These are phyloP conservation scores for Macrophya annulata DNA, from an alignment of 2,888 invertebrate species.

Conservation along the genomic window DNA sequence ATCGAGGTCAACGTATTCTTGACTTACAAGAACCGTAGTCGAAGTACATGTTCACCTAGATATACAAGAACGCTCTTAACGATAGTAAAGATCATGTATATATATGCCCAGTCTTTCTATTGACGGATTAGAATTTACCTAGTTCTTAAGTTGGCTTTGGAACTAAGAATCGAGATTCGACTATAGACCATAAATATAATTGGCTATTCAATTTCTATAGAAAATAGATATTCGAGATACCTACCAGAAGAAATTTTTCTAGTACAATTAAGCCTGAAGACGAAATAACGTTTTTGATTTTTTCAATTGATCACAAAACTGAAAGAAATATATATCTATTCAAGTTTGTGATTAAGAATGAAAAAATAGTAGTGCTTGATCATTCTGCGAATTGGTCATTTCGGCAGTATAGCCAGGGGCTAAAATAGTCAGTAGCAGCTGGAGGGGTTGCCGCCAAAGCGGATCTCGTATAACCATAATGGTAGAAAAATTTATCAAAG, in stretches of 20 bases:
- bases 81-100: conserved; percentile 14
- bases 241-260: too few species aligned
- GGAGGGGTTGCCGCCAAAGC: conserved; percentile 25
- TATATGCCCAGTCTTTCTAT: conserved; percentile 8
- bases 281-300: background rate
- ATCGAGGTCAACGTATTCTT: conserved; percentile 48
- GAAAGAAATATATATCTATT: background rate
- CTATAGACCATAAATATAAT: background rate
- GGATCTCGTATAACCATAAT: background rate
- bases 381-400: conserved; percentile 38
- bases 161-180: background rate
- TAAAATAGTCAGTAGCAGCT: background rate
- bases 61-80: background rate
- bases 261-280: too few species aligned
- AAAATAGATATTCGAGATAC: background rate
- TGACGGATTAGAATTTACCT: background rate
- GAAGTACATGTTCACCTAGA: conserved; percentile 41
- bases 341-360: background rate
- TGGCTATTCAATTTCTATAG: background rate
- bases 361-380: background rate
- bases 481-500: conserved; percentile 20
- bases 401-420: conserved; percentile 22
- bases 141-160: background rate
- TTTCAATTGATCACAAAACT: background rate
- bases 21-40: conserved; percentile 34